These are phyloP conservation scores for Drosophila saltans DNA, from an alignment of 1,140 invertebrate species.

Conservation along the genomic window DNA sequence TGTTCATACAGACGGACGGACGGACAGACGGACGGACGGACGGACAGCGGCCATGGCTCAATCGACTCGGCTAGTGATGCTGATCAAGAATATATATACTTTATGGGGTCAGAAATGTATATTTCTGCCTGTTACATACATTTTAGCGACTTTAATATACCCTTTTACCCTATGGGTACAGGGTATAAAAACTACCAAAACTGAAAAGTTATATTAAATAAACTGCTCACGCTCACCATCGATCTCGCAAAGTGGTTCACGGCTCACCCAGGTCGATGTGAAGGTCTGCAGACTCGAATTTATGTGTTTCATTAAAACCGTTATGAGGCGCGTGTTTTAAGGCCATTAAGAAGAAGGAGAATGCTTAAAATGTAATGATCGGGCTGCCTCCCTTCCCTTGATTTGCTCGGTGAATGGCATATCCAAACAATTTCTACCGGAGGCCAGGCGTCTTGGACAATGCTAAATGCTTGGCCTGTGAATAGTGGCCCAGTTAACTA, in stretches of 20 bases:
- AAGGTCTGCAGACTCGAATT: slow-evolving; percentile 56
- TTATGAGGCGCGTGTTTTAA: slow-evolving; percentile 71
- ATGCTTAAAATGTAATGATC: slow-evolving; percentile 66
- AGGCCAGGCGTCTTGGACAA: neutral
- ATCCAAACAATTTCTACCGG: neutral
- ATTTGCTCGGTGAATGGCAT: slow-evolving; percentile 12
- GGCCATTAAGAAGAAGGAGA: slow-evolving; percentile 53
- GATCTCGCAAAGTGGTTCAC: slow-evolving; percentile 49
- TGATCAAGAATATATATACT: too few relatives aligned
- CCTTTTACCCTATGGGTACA: too few relatives aligned
- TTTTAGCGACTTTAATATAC: too few relatives aligned
- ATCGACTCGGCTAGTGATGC: too few relatives aligned
- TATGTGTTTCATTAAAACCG: slow-evolving; percentile 79
- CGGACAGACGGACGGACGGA: too few relatives aligned
- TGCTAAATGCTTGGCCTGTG: slow-evolving; percentile 6
- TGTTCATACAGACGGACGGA: too few relatives aligned
- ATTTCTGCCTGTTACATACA: too few relatives aligned
- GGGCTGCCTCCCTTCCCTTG: slow-evolving; percentile 23
- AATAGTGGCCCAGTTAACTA: slow-evolving; percentile 8
- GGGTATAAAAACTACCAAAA: neutral
- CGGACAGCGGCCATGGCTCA: too few relatives aligned
- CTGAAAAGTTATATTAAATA: slow-evolving; percentile 53
- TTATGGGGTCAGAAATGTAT: too few relatives aligned
- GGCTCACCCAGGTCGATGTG: slow-evolving; percentile 46
- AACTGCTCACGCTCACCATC: slow-evolving; percentile 68